Percentiles rank a stretch among this genome's conserved stretches.
Evolutionary conservation across 2,888 invertebrate genomes (phyloP).

Genomic region (Tryphoninae sp.): DNA sequence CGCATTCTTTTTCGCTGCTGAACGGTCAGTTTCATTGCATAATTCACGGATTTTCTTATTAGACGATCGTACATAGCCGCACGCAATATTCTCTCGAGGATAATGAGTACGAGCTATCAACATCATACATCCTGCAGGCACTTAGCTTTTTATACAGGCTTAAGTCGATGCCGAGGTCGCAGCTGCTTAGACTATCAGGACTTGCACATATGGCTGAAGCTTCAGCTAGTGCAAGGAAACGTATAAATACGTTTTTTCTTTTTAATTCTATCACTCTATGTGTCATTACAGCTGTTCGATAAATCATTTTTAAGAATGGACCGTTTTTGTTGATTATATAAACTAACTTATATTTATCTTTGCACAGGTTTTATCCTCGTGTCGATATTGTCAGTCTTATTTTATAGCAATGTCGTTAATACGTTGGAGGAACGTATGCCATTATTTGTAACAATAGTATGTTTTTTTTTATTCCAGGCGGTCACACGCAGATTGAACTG

Average conservation of each 20-base stretch:
- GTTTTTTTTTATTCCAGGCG: conserved; percentile 62
- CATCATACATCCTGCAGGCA: neutral
- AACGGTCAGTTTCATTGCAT: neutral
- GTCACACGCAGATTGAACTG: conserved; percentile 17
- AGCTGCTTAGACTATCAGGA: conserved; percentile 9
- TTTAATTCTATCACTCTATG: neutral
- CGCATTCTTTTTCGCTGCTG: neutral
- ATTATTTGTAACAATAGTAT: neutral
- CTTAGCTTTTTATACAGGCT: conserved; percentile 2
- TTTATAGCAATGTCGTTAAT: neutral
- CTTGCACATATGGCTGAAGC: neutral
- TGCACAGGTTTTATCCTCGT: too few species aligned
- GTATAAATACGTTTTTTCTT: neutral
- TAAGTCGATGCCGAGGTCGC: conserved; percentile 21
- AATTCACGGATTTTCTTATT: conserved; percentile 14
- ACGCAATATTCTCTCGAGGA: neutral
- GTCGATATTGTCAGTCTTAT: too few species aligned
- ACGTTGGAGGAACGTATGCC: neutral
- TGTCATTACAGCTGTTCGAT: neutral
- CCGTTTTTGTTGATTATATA: neutral
- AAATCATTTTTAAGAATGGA: conserved; percentile 7
- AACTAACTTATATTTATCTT: neutral
- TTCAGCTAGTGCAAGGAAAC: neutral
- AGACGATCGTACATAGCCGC: neutral
- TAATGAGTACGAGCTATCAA: neutral